Conservation (phyloP, 2,113 vertebrate genomes). For the Plecturocebus donacophilus region DNA sequence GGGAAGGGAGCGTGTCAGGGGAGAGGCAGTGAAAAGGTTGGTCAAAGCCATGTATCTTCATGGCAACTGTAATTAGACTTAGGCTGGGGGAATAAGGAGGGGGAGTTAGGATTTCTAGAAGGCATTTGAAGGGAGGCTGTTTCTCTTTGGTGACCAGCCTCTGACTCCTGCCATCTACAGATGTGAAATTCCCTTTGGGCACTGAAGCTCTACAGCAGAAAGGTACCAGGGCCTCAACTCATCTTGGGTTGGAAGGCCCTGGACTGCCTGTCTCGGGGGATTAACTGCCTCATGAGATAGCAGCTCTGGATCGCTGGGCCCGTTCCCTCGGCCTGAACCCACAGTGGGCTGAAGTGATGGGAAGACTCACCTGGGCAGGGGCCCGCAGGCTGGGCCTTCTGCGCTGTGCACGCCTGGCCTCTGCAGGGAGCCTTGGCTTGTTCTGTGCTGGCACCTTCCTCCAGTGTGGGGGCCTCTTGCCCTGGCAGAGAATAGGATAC, state of each 20-base stretch:
- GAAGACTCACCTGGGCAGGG: constrained; percentile 71
- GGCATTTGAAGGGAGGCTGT: not conserved
- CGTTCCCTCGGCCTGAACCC: not conserved
- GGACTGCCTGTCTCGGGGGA: not conserved
- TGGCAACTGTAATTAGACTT: not conserved
- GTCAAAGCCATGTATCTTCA: not conserved
- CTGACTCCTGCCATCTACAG: not conserved
- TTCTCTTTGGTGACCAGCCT: not conserved
- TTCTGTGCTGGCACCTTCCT: not conserved
- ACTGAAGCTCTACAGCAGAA: not conserved
- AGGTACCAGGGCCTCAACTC: not conserved
- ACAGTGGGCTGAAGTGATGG: accelerated
- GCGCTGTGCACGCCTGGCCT: not conserved
- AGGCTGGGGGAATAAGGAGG: too few species aligned
- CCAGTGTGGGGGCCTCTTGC: not conserved
- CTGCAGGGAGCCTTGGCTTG: constrained; percentile 29
- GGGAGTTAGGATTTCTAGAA: not conserved
- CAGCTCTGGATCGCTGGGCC: not conserved
- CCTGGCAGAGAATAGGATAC: constrained; percentile 20
- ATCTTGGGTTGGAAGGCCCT: not conserved
- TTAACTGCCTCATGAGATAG: not conserved
- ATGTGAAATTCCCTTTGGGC: not conserved
- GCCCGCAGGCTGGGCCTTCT: not conserved
- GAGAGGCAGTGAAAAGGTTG: not conserved
- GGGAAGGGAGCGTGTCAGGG: not conserved